These are phyloP conservation scores for Indicator indicator DNA, from an alignment of 2,113 vertebrate species.

Conservation along the genomic window DNA sequence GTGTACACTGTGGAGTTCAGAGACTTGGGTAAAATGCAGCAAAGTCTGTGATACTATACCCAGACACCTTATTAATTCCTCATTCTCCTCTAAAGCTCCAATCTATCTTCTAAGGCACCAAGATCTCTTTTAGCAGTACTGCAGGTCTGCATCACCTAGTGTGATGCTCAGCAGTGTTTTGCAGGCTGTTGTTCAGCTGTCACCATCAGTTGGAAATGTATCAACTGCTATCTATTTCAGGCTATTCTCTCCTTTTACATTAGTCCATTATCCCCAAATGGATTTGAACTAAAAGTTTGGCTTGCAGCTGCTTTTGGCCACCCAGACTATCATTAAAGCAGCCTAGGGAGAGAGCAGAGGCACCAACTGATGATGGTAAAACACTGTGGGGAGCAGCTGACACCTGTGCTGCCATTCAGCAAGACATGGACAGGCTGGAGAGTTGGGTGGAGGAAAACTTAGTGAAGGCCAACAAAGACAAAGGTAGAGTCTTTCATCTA, in stretches of 20 bases:
- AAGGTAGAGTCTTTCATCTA: too few relatives aligned
- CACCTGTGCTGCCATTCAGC: too few relatives aligned
- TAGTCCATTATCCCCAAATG: not conserved
- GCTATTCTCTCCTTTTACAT: not conserved
- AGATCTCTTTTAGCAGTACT: not conserved
- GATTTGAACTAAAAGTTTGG: not conserved
- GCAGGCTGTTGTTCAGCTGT: not conserved
- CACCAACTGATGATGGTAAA: not conserved
- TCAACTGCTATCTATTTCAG: not conserved
- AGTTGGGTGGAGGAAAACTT: too few relatives aligned
- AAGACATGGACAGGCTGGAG: too few relatives aligned
- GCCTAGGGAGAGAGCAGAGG: not conserved
- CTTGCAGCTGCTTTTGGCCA: not conserved
- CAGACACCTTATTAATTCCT: not conserved
- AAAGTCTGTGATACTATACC: not conserved
- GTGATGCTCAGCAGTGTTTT: fast-evolving
- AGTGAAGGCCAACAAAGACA: too few relatives aligned
- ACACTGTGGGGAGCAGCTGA: too few relatives aligned
- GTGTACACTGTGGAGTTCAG: not conserved
- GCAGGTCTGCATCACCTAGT: not conserved
- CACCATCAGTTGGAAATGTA: not conserved
- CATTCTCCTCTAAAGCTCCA: not conserved
- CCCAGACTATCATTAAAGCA: not conserved
- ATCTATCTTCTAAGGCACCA: not conserved
- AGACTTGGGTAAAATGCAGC: not conserved